Evolutionary conservation across 2,113 vertebrate species (phyloP).

Genomic region (Aix galericulata): DNA sequence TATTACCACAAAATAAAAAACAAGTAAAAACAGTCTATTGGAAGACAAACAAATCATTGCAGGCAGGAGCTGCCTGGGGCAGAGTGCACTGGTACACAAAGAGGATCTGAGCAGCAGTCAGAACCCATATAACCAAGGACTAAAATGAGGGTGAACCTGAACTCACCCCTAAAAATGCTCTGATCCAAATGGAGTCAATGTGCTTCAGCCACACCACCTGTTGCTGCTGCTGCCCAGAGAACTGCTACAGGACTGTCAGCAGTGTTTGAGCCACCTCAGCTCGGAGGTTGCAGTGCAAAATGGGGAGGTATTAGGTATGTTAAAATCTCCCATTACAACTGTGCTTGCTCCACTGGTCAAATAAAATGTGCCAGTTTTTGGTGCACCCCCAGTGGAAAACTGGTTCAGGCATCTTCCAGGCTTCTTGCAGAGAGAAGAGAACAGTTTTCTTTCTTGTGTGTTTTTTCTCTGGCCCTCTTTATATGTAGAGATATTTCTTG

Average conservation of each 20-base stretch:
- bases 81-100: not conserved
- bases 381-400: not conserved
- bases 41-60: not conserved
- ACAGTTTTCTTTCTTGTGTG: not conserved
- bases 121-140: not conserved
- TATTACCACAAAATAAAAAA: not conserved
- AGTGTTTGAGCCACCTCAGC: not conserved
- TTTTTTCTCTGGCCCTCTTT: accelerated
- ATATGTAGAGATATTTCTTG: not conserved
- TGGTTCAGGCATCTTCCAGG: not conserved
- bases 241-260: too few relatives aligned
- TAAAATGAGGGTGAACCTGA: not conserved
- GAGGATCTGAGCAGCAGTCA: not conserved
- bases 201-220: not conserved
- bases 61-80: not conserved
- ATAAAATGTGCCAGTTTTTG: not conserved
- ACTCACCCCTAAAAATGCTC: accelerated
- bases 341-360: not conserved
- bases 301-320: accelerated
- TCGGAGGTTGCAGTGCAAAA: not conserved
- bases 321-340: not conserved
- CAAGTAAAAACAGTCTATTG: not conserved
- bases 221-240: not conserved
- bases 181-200: accelerated
- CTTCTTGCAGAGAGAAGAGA: not conserved